Evolutionary conservation across 1,140 invertebrate species (phyloP).

Genomic region (Odontomachus brunneus): DNA sequence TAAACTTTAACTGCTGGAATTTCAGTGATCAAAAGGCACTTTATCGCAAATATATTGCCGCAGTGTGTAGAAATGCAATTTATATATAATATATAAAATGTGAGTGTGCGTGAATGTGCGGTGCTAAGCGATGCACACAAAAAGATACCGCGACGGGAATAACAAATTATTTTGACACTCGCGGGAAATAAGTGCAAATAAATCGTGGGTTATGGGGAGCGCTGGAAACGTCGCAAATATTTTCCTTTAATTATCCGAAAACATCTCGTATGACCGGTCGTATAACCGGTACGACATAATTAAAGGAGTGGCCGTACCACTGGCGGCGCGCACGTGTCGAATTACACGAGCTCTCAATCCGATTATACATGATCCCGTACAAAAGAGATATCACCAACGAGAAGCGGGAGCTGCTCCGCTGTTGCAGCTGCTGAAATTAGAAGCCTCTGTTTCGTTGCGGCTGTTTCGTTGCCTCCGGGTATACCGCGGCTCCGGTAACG

Average conservation of each 20-base stretch:
- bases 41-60: background rate
- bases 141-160: background rate
- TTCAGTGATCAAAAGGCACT: slow-evolving; percentile 4
- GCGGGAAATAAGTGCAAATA: slow-evolving; percentile 6
- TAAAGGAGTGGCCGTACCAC: slow-evolving; percentile 56
- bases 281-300: slow-evolving; percentile 55
- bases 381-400: slow-evolving; percentile 69
- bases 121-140: no score
- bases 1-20: background rate
- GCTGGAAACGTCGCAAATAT: slow-evolving; percentile 34
- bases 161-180: slow-evolving; percentile 1
- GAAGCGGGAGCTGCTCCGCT: slow-evolving; percentile 54
- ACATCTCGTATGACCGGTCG: slow-evolving; percentile 39
- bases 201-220: background rate
- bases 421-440: slow-evolving; percentile 67
- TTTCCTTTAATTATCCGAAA: slow-evolving; percentile 60
- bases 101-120: no score
- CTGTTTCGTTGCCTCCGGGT: slow-evolving; percentile 63
- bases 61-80: background rate
- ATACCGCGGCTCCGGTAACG: slow-evolving; percentile 68
- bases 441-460: slow-evolving; percentile 71
- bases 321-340: slow-evolving; percentile 50
- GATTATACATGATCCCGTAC: slow-evolving; percentile 66
- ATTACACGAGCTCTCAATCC: slow-evolving; percentile 59
- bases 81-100: background rate